Conservation (phyloP, 2,888 invertebrate species). For the Amblyteles armatorius region DNA sequence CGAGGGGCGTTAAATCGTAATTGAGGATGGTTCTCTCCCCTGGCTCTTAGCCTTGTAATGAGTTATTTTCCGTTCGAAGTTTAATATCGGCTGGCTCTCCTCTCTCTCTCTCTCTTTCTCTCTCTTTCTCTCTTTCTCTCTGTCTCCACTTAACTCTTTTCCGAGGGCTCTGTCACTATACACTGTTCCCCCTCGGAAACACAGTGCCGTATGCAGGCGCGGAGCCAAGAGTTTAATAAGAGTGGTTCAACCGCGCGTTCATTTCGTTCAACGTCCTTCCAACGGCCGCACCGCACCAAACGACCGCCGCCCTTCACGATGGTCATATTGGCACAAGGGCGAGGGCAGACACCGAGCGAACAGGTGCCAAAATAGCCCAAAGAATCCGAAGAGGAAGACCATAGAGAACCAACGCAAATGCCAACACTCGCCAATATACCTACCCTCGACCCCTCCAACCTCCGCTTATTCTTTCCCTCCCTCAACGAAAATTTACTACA, state of each 20-base stretch:
- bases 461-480: slow-evolving; percentile 13
- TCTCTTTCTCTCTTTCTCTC: slow-evolving; percentile 22
- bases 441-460: slow-evolving; percentile 2
- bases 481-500: slow-evolving; percentile 46
- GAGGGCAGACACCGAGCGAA: slow-evolving; percentile 66
- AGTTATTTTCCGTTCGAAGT: slow-evolving; percentile 69
- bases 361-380: slow-evolving; percentile 73
- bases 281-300: slow-evolving; percentile 41
- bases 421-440: slow-evolving; percentile 19
- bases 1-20: slow-evolving; percentile 61
- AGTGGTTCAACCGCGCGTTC: slow-evolving; percentile 66
- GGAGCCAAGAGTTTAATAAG: slow-evolving; percentile 77
- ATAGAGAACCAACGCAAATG: background rate
- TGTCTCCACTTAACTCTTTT: slow-evolving; percentile 45
- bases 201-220: slow-evolving; percentile 66
- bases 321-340: slow-evolving; percentile 57
- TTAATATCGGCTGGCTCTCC: slow-evolving; percentile 71
- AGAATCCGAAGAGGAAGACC: slow-evolving; percentile 64
- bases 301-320: slow-evolving; percentile 40
- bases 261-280: slow-evolving; percentile 42
- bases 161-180: background rate
- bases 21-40: slow-evolving; percentile 63
- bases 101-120: background rate
- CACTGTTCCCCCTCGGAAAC: slow-evolving; percentile 38
- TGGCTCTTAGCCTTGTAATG: slow-evolving; percentile 70